Percentiles rank a stretch among this genome's conserved stretches.
Conservation (phyloP, 2,797 vertebrate species). For the Labroides dimidiatus region DNA sequence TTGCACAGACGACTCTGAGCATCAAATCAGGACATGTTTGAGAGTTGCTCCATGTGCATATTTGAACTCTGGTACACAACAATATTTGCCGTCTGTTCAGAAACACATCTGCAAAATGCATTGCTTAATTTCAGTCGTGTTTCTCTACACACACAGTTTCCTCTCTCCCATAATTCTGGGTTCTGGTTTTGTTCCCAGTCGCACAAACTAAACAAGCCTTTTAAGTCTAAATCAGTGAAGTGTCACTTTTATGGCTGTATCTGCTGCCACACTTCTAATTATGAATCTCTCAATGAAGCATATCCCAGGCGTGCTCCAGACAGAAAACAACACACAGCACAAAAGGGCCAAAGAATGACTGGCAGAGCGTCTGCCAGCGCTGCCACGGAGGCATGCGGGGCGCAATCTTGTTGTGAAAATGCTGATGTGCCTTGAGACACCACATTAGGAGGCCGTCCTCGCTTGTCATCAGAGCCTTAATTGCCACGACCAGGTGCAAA, state of each 20-base stretch:
- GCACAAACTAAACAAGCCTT: slow-evolving; percentile 34
- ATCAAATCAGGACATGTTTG: slow-evolving; percentile 46
- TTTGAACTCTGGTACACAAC: slow-evolving; percentile 48
- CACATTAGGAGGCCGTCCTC: slow-evolving; percentile 79
- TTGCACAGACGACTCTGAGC: slow-evolving; percentile 59
- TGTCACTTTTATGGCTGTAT: slow-evolving; percentile 32
- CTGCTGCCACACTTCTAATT: slow-evolving; percentile 54
- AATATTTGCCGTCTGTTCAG: slow-evolving; percentile 37
- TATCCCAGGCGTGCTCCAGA: slow-evolving; percentile 28
- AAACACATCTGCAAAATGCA: slow-evolving; percentile 46
- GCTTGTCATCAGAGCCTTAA: slow-evolving; percentile 82
- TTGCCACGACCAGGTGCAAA: slow-evolving; percentile 85
- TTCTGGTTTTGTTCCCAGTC: slow-evolving; percentile 7
- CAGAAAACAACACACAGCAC: slow-evolving; percentile 39
- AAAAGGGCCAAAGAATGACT: slow-evolving; percentile 64
- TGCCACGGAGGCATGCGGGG: slow-evolving; percentile 51
- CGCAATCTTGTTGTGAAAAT: slow-evolving; percentile 74
- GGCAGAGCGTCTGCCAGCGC: slow-evolving; percentile 38
- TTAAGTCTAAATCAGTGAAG: slow-evolving; percentile 34
- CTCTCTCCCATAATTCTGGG: not conserved
- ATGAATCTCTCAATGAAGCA: slow-evolving; percentile 59
- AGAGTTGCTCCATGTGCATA: slow-evolving; percentile 43
- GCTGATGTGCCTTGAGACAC: slow-evolving; percentile 77
- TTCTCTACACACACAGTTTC: not conserved
- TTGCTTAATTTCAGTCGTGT: slow-evolving; percentile 26